Conservation (phyloP, 2,888 invertebrate genomes). For the Melikaiella ostensackeni region DNA sequence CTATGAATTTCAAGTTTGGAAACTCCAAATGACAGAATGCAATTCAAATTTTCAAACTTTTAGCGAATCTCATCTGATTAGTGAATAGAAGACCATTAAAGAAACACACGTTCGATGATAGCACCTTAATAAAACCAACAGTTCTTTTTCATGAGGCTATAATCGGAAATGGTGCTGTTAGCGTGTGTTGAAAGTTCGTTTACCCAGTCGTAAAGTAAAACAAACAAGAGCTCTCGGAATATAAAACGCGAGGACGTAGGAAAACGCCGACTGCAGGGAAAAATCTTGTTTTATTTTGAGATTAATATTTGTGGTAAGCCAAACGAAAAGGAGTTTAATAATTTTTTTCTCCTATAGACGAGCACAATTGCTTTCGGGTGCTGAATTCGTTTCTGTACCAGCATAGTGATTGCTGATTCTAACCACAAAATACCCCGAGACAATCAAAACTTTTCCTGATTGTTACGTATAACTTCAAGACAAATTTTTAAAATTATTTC, state of each 20-base stretch:
- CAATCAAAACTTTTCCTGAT: background rate
- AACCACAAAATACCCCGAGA: background rate
- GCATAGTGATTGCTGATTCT: conserved; percentile 1
- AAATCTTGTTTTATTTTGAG: conserved; percentile 32
- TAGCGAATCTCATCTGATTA: background rate
- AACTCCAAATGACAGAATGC: background rate
- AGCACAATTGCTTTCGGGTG: conserved; percentile 29
- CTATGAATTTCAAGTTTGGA: too few species aligned
- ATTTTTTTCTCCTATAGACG: background rate
- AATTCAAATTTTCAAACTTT: background rate
- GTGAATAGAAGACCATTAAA: background rate
- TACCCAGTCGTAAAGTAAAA: background rate
- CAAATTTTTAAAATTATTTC: background rate
- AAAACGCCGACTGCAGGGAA: background rate
- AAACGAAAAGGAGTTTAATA: conserved; percentile 5
- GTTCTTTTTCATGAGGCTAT: conserved; percentile 1
- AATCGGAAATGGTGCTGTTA: background rate
- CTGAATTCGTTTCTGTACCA: conserved; percentile 4
- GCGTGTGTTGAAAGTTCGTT: conserved; percentile 1
- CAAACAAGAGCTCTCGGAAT: background rate
- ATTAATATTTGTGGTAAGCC: conserved; percentile 40
- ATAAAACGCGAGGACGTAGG: background rate
- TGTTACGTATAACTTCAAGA: background rate
- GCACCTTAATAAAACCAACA: background rate
- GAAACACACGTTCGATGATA: background rate